phyloP scores from a whole-genome alignment of 2,888 invertebrate genomes.

The Frankliniella intonsa region DNA sequence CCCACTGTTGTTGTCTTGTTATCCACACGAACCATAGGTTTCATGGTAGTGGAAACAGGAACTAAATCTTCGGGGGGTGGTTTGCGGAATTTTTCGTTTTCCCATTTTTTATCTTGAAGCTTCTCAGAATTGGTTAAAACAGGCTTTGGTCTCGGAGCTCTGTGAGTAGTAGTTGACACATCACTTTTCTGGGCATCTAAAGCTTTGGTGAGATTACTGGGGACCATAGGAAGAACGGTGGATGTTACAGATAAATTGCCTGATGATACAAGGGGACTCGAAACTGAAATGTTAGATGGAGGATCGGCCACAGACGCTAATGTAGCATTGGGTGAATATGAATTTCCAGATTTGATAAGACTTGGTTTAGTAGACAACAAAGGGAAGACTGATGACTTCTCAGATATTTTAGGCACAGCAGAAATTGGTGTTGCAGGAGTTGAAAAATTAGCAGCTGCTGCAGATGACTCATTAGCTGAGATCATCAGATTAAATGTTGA shows the following conservation, averaged over 20 bases:
- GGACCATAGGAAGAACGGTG: background rate
- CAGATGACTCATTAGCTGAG: background rate
- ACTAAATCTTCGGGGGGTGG: constrained; percentile 35
- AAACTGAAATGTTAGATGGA: background rate
- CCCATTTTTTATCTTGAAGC: constrained; percentile 36
- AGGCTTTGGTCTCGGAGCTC: constrained; percentile 38
- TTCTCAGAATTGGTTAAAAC: constrained; percentile 36
- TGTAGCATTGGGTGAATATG: background rate
- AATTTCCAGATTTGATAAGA: background rate
- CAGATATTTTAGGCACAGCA: background rate
- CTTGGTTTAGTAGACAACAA: background rate
- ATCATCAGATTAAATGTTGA: no score
- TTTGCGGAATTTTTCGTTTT: constrained; percentile 35
- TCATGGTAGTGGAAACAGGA: constrained; percentile 31
- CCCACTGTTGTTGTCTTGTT: constrained; percentile 28
- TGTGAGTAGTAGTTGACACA: constrained; percentile 30
- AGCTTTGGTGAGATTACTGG: background rate
- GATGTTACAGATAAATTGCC: background rate
- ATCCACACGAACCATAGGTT: constrained; percentile 30
- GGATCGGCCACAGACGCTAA: background rate
- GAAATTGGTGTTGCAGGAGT: background rate
- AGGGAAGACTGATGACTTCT: background rate
- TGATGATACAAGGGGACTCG: background rate
- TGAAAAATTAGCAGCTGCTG: background rate
- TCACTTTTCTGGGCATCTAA: constrained; percentile 11